Base-by-base conservation (phyloP, 1,140 invertebrate genomes). In the Caenorhabditis brenneri region DNA sequence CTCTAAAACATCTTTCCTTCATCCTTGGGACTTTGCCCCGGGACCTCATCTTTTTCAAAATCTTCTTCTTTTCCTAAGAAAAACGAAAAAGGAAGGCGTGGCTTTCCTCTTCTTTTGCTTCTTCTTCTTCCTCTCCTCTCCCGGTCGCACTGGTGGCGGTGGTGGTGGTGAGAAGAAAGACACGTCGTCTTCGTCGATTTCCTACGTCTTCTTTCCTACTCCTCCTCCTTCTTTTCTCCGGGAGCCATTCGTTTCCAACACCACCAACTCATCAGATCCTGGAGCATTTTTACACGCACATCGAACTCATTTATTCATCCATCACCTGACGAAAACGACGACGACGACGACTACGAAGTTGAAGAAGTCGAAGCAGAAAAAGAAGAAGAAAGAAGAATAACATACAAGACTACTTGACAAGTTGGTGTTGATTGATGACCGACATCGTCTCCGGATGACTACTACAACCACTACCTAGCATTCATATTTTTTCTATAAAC, bases 351-450 rank as follows among this genome's bases (percentile, higher is more conserved):
- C 10, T n/a, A 74, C 24, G 22, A 65, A 65, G 58, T 65, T 31
- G 19, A 65, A 65, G 58, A 65, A 10, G 29, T n/a, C n/a, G n/a
- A n/a, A n/a, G n/a, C n/a, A n/a, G n/a, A n/a, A n/a, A n/a, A 74
- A 46, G 58, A 65, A n/a, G 33, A 74, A 65, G 36, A 19, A 36
- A 31, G 36, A 65, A 31, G 46, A 42, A 39, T 22, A 9, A 42
- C 19, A 22, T n/a, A 27, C 24, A 24, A 55, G 22, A 27, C 5
- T 22, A 24, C 36, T 42, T 74, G 65, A 74, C 65, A 74, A 74
- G 65, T 74, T 74, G 65, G 65, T 74, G 65, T 74, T 74, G 65
- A 74, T 74, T 74, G 65, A 74, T 74, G 65, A 74, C 65, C 19
- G 65, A 74, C 65, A 22, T 42, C 65, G 65, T 74, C 33, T 74